phyloP scores from a whole-genome alignment of 2,113 vertebrate genomes.

The Gopherus flavomarginatus region DNA sequence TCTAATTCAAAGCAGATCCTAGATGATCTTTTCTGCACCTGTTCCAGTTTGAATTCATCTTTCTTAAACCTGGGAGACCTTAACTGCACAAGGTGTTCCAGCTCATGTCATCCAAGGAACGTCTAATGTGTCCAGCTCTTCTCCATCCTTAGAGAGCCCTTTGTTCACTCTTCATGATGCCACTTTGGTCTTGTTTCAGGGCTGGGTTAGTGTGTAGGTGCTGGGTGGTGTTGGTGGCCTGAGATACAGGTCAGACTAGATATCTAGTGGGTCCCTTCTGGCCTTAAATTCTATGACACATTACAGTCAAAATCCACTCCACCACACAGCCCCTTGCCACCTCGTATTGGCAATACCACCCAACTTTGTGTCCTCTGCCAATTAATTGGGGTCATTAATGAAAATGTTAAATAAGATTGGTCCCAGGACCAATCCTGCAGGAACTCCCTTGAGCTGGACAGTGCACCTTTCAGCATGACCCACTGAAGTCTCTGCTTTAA shows the following conservation, averaged over 20 bases:
- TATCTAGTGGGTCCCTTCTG: neutral
- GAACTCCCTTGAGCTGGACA: neutral
- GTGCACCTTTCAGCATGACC: neutral
- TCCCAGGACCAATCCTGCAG: neutral
- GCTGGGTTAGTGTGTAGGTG: too few relatives aligned
- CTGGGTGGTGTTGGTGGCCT: too few relatives aligned
- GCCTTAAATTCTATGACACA: neutral
- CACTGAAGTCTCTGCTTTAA: fast-evolving
- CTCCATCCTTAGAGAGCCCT: neutral
- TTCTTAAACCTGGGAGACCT: neutral
- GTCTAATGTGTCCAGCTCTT: neutral
- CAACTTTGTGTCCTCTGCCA: neutral
- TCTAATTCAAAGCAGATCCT: neutral
- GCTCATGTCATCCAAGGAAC: neutral
- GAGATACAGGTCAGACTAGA: too few relatives aligned
- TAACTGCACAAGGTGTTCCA: neutral
- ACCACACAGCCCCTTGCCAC: neutral
- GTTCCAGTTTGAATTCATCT: neutral
- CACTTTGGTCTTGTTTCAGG: neutral
- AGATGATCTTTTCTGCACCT: neutral
- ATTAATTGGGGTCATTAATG: neutral
- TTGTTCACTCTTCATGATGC: neutral
- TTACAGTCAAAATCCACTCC: neutral
- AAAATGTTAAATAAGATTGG: neutral
- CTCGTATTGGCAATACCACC: neutral